Conservation (phyloP, 2,888 invertebrate species). For the Arctia plantaginis region DNA sequence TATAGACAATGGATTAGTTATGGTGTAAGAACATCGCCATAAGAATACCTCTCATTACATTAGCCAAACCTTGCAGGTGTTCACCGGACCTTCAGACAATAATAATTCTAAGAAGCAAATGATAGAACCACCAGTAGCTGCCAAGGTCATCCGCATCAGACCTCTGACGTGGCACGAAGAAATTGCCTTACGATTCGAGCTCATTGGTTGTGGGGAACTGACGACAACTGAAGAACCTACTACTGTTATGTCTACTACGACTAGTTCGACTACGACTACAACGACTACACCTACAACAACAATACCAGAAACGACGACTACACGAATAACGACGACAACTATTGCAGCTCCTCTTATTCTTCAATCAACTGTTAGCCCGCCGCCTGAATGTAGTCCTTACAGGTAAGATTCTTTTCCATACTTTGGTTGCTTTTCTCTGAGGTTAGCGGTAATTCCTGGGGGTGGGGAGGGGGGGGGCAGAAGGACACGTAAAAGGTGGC, state of each 20-base stretch:
- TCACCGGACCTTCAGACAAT: slow-evolving; percentile 90
- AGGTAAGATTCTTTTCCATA: slow-evolving; percentile 42
- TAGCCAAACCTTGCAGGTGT: slow-evolving; percentile 77
- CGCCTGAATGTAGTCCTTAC: slow-evolving; percentile 40
- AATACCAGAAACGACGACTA: not conserved
- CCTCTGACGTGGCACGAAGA: slow-evolving; percentile 91
- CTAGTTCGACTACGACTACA: not conserved
- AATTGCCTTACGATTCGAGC: slow-evolving; percentile 89
- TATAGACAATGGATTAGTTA: too few relatives aligned
- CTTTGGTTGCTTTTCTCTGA: not conserved
- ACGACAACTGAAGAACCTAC: not conserved
- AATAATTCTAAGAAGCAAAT: slow-evolving; percentile 87
- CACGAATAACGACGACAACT: slow-evolving; percentile 22
- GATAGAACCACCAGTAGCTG: slow-evolving; percentile 91
- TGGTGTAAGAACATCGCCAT: too few relatives aligned
- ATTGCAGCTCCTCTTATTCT: slow-evolving; percentile 42
- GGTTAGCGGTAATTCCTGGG: not conserved
- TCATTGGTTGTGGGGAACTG: slow-evolving; percentile 90
- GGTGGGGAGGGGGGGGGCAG: not conserved
- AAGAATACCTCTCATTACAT: not conserved
- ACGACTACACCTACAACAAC: not conserved
- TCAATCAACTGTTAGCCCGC: slow-evolving; percentile 34
- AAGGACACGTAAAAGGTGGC: too few relatives aligned
- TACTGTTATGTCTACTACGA: not conserved
- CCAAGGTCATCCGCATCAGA: slow-evolving; percentile 89